Percentiles rank a stretch among this genome's conserved stretches.
phyloP scores from a whole-genome alignment of 35 echinoderm and acorn worm genomes.

The Anneissia japonica region DNA sequence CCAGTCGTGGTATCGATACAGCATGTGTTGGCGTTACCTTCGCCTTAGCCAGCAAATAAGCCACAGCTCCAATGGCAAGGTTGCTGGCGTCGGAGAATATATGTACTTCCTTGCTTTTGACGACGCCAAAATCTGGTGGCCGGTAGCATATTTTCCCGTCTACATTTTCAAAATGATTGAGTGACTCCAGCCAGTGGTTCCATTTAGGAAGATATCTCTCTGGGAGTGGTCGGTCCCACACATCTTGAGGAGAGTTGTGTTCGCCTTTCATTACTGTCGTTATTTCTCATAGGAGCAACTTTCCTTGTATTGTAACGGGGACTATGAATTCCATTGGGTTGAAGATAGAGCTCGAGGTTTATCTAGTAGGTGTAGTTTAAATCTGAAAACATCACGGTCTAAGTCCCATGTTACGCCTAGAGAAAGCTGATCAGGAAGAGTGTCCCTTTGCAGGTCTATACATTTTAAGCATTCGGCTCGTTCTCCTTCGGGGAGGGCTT shows the following conservation, averaged over 20 bases:
- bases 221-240: slow-evolving; percentile 14
- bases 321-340: background rate
- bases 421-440: background rate
- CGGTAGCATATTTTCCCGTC: background rate
- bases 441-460: background rate
- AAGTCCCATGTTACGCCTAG: background rate
- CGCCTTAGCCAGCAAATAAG: slow-evolving; percentile 15
- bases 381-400: background rate
- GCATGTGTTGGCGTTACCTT: background rate
- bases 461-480: background rate
- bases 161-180: background rate
- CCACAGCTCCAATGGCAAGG: background rate
- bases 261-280: background rate
- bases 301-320: slow-evolving; percentile 5
- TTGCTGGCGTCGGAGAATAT: slow-evolving; percentile 5
- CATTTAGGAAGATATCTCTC: background rate
- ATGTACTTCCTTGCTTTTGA: background rate
- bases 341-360: slow-evolving; percentile 16
- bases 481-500: background rate
- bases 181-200: background rate
- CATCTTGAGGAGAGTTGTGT: background rate
- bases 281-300: background rate
- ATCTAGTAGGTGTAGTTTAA: background rate
- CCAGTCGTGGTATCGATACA: background rate
- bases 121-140: background rate